Conservation (phyloP, 2,888 invertebrate species). For the Daptonema setosum region DNA sequence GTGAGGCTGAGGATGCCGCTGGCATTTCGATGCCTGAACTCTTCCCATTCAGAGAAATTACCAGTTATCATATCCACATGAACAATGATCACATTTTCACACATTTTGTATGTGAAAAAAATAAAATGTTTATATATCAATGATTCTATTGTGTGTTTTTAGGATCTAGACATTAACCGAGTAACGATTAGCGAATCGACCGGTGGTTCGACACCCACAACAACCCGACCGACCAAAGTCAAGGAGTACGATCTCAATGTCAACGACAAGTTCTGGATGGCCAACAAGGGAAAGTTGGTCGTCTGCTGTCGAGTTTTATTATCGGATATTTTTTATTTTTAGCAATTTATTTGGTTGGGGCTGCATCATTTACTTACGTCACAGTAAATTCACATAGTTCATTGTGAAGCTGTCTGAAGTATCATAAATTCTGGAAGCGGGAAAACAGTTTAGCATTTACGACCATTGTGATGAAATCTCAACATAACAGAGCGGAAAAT, state of each 20-base stretch:
- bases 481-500: too few species aligned
- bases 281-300: constrained; percentile 55
- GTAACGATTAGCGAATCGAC: constrained; percentile 47
- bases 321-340: neutral
- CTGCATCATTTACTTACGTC: neutral
- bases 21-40: too few species aligned
- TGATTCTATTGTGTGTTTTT: neutral
- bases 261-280: constrained; percentile 66
- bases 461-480: too few species aligned
- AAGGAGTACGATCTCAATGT: constrained; percentile 71
- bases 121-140: neutral
- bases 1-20: too few species aligned
- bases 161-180: constrained; percentile 65
- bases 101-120: neutral
- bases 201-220: constrained; percentile 22
- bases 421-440: too few species aligned
- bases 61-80: too few species aligned
- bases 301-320: neutral
- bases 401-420: too few species aligned
- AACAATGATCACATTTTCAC: neutral
- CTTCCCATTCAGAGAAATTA: too few species aligned
- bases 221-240: constrained; percentile 39
- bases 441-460: too few species aligned
- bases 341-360: neutral
- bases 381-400: too few species aligned